Evolutionary conservation across 2,888 invertebrate genomes (phyloP), one percentile per base, ranked within the genome.

Genomic region (Ecliptopera silaceata): DNA sequence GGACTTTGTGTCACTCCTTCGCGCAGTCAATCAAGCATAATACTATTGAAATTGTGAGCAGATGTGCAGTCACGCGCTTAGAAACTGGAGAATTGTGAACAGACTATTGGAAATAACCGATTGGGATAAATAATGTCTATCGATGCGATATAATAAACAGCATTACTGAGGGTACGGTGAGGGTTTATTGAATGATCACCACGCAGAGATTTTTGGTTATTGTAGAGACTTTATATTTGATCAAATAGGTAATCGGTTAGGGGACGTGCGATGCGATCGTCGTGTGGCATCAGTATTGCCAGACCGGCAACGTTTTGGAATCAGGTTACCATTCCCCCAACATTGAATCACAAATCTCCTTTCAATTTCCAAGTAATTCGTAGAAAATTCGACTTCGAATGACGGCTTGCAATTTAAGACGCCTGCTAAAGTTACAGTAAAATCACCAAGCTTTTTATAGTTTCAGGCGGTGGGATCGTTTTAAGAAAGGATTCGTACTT

Each of bases 171-270:
- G 62, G 60, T 57, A 41, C 44, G 59, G 48, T 36, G 44, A 61
- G 60, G 57, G 50, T 67, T 79, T 79, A 83, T 80, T 71, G 71
- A 79, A 81, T 80, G 76, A 82, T 79, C 71, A 65, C 68, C 56
- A 57, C 66, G 58, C 59, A 61, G 74, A 78, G 79, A 80, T 81
- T 81, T 75, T 76, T 71, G 74, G 77, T 79, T 78, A 79, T 74
- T 69, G 77, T 68, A 66, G 53, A 53, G 76, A 80, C 80, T 84
- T 85, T 83, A 80, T 78, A 85, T 82, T 83, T 82, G 73, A 79
- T 77, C 73, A 74, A 85, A 83, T 83, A 50, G 36, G 73, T 83
- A 85, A 84, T 83, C 80, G 78, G 58, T 70, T 64, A 65, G 61
- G 63, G 69, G 41, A 20, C 17, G 59, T 60, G 55, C 64, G 59